A percentile compares a stretch with the other conserved stretches of the same genome.
These are phyloP conservation scores for Atta texana DNA, from an alignment of 1,140 invertebrate genomes.

Conservation along the genomic window DNA sequence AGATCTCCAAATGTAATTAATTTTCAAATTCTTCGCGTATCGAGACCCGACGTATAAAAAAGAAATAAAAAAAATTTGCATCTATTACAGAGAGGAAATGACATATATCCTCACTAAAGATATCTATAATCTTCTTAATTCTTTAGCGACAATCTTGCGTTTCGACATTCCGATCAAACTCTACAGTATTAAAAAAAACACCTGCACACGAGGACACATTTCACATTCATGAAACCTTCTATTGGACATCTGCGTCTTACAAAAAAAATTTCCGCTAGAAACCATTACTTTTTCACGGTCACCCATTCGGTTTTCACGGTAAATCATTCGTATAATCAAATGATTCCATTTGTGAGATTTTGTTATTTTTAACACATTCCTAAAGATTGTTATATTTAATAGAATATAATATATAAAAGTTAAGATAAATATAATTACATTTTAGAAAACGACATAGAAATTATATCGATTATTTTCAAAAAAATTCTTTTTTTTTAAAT, in stretches of 20 bases:
- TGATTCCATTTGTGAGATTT: not conserved
- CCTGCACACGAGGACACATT: not conserved
- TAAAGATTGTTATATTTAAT: not conserved
- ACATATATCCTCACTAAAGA: not conserved
- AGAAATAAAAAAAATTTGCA: not conserved
- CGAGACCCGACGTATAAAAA: not conserved
- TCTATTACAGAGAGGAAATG: not conserved
- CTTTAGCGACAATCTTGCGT: not conserved
- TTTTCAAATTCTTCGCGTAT: not conserved
- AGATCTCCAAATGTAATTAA: constrained; percentile 10
- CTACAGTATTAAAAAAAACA: constrained; percentile 11
- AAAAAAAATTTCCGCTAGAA: not conserved
- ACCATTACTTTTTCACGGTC: constrained; percentile 7
- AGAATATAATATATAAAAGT: not conserved
- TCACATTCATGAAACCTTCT: constrained; percentile 22
- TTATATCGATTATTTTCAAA: not conserved
- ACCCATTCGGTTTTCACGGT: not conserved
- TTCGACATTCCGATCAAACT: constrained; percentile 29
- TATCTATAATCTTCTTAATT: constrained; percentile 1
- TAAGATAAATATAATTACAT: not conserved
- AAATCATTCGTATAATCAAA: not conserved
- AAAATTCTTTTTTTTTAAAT: not conserved
- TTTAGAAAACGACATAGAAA: not conserved
- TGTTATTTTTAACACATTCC: not conserved
- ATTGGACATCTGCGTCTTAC: not conserved